phyloP scores from a whole-genome alignment of 1,140 invertebrate species.

The Drosophila ironensis region DNA sequence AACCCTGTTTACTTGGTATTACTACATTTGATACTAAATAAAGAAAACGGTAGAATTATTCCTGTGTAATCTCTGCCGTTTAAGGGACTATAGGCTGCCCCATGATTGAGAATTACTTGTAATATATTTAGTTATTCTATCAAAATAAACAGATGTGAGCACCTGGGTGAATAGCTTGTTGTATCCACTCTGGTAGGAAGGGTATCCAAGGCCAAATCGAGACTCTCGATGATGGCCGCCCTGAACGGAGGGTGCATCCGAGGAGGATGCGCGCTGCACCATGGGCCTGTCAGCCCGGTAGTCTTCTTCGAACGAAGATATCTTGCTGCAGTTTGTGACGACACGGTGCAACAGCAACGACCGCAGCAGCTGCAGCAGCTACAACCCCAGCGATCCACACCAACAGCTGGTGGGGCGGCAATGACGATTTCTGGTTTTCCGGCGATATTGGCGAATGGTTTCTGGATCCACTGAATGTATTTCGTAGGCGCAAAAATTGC shows the following conservation, averaged over 20 bases:
- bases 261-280: slow-evolving; percentile 81
- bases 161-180: slow-evolving; percentile 95
- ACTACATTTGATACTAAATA: too few relatives aligned
- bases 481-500: too few relatives aligned
- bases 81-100: too few relatives aligned
- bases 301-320: slow-evolving; percentile 82
- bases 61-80: too few relatives aligned
- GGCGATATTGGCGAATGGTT: slow-evolving; percentile 8
- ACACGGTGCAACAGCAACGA: slow-evolving; percentile 49
- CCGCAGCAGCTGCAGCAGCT: slow-evolving; percentile 21
- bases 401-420: slow-evolving; percentile 34
- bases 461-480: too few relatives aligned
- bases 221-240: slow-evolving; percentile 80
- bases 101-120: too few relatives aligned
- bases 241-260: slow-evolving; percentile 81
- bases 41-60: too few relatives aligned
- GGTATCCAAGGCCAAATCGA: slow-evolving; percentile 86
- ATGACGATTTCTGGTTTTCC: slow-evolving; percentile 10
- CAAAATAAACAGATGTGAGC: too few relatives aligned
- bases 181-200: slow-evolving; percentile 90
- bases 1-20: too few relatives aligned
- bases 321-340: slow-evolving; percentile 72
- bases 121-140: too few relatives aligned
- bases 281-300: slow-evolving; percentile 82
- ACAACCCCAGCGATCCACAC: slow-evolving; percentile 3